A percentile compares a stretch with the other conserved stretches of the same genome.
phyloP scores from a whole-genome alignment of 2,888 invertebrate genomes.

The Dicyrtomina minuta region DNA sequence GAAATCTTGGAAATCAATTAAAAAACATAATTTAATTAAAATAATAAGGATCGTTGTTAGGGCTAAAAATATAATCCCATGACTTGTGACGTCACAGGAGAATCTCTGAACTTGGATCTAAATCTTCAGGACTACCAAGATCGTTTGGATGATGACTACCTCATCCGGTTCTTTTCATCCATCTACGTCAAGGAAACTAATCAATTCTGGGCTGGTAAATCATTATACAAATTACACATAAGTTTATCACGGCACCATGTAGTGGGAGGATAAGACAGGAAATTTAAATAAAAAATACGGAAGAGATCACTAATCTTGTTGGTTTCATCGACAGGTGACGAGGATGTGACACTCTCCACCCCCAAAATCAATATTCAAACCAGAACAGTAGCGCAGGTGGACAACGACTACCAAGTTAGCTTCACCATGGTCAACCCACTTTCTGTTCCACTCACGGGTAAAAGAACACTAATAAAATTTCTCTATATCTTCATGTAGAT shows the following conservation, averaged over 20 bases:
- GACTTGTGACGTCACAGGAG: slow-evolving; percentile 55
- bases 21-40: neutral
- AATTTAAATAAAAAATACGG: no score
- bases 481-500: neutral
- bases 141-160: slow-evolving; percentile 69
- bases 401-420: slow-evolving; percentile 55
- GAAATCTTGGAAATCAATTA: slow-evolving; percentile 2
- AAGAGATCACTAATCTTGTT: no score
- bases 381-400: slow-evolving; percentile 55
- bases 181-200: slow-evolving; percentile 71
- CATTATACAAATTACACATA: no score
- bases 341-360: slow-evolving; percentile 70
- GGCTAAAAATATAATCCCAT: no score
- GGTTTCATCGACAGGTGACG: slow-evolving; percentile 61
- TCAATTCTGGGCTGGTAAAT: slow-evolving; percentile 73
- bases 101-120: slow-evolving; percentile 65
- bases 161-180: slow-evolving; percentile 72
- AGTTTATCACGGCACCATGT: no score
- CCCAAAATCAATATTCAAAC: slow-evolving; percentile 69
- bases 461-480: slow-evolving; percentile 52
- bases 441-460: slow-evolving; percentile 63
- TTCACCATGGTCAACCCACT: slow-evolving; percentile 68
- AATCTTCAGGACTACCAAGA: slow-evolving; percentile 69
- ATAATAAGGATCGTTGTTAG: neutral
- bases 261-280: no score